Evolutionary conservation across 2,888 invertebrate genomes (phyloP).

Genomic region (Nemotelus pantherinus): DNA sequence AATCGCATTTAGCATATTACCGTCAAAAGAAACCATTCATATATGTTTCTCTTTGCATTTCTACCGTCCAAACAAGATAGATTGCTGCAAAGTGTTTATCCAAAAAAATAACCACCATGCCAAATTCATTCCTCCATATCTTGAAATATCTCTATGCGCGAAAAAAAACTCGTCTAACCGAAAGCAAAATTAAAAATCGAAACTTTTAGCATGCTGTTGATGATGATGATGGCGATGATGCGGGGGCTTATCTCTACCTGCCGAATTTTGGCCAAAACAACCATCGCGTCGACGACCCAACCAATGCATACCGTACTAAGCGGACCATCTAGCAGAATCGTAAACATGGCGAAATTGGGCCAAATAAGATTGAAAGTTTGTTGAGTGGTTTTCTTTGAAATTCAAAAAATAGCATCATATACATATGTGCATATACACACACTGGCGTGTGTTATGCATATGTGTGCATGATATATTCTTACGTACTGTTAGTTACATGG

Average conservation of each 20-base stretch:
- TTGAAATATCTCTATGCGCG: neutral
- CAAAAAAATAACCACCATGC: neutral
- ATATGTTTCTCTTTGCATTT: too few relatives aligned
- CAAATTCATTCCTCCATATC: slow-evolving; percentile 4
- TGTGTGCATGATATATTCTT: too few relatives aligned
- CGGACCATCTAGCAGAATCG: slow-evolving; percentile 36
- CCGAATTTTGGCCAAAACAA: neutral
- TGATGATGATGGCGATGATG: neutral
- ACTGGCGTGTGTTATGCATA: too few relatives aligned
- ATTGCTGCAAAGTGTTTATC: too few relatives aligned
- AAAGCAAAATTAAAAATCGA: slow-evolving; percentile 40
- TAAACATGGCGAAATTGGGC: slow-evolving; percentile 40
- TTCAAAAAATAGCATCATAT: neutral
- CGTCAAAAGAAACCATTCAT: too few relatives aligned
- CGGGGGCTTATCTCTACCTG: slow-evolving; percentile 40
- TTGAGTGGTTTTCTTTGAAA: slow-evolving; percentile 10
- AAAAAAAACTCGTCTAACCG: slow-evolving; percentile 14
- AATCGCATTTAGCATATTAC: too few relatives aligned
- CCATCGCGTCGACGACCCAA: too few relatives aligned
- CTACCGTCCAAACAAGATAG: too few relatives aligned
- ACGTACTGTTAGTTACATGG: too few relatives aligned
- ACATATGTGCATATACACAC: too few relatives aligned
- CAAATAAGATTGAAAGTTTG: slow-evolving; percentile 42
- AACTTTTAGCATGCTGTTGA: neutral
- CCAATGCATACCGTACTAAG: too few relatives aligned